Conservation (phyloP, 2,888 invertebrate genomes). For the Epinotia bilunana region DNA sequence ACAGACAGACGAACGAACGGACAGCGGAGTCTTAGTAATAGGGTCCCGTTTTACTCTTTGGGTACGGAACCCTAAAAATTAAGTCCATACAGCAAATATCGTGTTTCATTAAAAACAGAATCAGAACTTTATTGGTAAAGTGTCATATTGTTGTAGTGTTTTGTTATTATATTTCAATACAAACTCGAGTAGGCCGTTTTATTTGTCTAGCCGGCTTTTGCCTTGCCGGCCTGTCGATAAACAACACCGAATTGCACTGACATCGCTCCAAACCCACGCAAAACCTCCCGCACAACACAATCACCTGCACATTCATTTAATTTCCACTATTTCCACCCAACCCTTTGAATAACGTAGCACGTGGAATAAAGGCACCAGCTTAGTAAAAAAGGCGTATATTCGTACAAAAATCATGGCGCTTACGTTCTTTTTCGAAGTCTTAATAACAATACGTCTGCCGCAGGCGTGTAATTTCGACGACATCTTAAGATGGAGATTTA, state of each 20-base stretch:
- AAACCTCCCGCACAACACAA: background rate
- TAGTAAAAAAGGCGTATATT: background rate
- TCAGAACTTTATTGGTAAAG: too few species aligned
- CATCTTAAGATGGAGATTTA: constrained; percentile 30
- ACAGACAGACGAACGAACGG: too few species aligned
- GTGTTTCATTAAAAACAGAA: too few species aligned
- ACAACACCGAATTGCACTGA: background rate
- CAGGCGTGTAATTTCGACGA: constrained; percentile 50
- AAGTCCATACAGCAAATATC: too few species aligned
- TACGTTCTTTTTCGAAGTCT: constrained; percentile 17
- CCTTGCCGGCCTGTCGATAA: background rate
- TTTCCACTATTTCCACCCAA: constrained; percentile 3
- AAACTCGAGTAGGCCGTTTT: too few species aligned
- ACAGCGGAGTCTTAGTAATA: too few species aligned
- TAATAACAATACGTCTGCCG: constrained; percentile 57
- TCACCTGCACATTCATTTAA: background rate
- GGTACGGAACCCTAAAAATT: too few species aligned
- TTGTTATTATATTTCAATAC: too few species aligned
- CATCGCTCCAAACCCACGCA: background rate
- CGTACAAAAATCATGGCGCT: background rate
- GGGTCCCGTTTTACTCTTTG: too few species aligned
- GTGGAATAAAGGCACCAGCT: background rate
- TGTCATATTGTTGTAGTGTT: too few species aligned
- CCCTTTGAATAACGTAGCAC: constrained; percentile 6
- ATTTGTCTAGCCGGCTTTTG: too few species aligned